Evolutionary conservation across 2,113 vertebrate species (phyloP), one percentile per base, ranked within the genome.

Genomic region (Callopanchax toddi): DNA sequence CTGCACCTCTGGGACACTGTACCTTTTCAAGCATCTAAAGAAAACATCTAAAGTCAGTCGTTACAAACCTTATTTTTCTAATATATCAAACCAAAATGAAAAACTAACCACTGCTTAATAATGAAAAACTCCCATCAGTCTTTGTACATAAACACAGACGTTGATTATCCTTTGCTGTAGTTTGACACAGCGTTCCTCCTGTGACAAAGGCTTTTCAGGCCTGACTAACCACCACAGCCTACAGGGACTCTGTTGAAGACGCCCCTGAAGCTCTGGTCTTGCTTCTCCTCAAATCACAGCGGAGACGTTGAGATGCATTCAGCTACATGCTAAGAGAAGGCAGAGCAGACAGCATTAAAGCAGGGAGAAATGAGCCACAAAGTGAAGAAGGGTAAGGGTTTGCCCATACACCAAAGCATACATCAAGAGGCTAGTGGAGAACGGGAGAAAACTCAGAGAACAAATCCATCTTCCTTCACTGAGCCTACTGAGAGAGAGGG

Each of bases 151-250:
- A 86, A 85, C 63, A 77, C 69, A 64, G 59, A 60, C 80, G 83
- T 76, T 76, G 84, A 88, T 90, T 83, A 68, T 46, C 32, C 34
- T 59, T 22, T 40, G 67, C 77, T 67, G 48, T 52, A 74, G 71
- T 76, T 77, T 67, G 78, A 76, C 73, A 75, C 69, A 23, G 67
- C 39, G 63, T 71, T 77, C 83, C 81, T 83, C 78, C 79, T 73
- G 76, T 71, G 65, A 81, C 76, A 69, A 62, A 60, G 71, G 71
- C 66, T 87, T 85, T 86, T 56, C 21, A 40, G 71, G 66, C 82
- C 70, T 46, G 32, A 54, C 65, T 81, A 83, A 87, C 84, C 83
- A 73, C 46, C 54, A 11, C 20, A 40, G 71, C 56, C 84, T 48
- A 74, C 36, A 39, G 78, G 80, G 74, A 60, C 59, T 76, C 59